Evolutionary conservation across 2,888 invertebrate genomes (phyloP).

Genomic region (Galerucella nymphaeae): DNA sequence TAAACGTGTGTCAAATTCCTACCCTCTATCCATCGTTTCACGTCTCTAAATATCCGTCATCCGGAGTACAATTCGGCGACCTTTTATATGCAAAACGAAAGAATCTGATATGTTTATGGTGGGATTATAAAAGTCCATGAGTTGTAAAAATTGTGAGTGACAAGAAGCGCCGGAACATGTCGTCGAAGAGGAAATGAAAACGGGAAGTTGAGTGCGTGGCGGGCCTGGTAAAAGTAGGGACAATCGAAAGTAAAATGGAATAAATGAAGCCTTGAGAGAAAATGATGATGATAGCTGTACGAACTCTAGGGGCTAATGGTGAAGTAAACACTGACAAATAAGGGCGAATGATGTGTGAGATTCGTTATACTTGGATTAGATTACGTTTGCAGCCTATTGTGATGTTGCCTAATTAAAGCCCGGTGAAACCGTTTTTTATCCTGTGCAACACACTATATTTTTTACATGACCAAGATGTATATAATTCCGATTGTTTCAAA

Average conservation of each 20-base stretch:
- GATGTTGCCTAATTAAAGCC: no score
- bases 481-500: no score
- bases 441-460: no score
- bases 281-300: slow-evolving; percentile 60
- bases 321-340: slow-evolving; percentile 59
- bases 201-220: slow-evolving; percentile 62
- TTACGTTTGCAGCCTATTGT: no score
- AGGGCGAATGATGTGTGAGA: slow-evolving; percentile 42
- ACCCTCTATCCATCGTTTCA: slow-evolving; percentile 29
- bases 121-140: slow-evolving; percentile 66
- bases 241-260: slow-evolving; percentile 55
- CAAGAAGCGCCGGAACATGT: slow-evolving; percentile 63
- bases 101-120: slow-evolving; percentile 63
- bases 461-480: no score
- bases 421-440: no score
- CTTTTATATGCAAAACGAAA: slow-evolving; percentile 64
- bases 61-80: slow-evolving; percentile 60
- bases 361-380: neutral
- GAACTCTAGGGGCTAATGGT: slow-evolving; percentile 43
- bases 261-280: slow-evolving; percentile 66
- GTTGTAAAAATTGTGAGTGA: slow-evolving; percentile 66
- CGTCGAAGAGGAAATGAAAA: slow-evolving; percentile 64
- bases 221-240: slow-evolving; percentile 36
- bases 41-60: slow-evolving; percentile 57
- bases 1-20: slow-evolving; percentile 11